phyloP scores from a whole-genome alignment of 2,113 vertebrate species.

The Pterocles orientalis region DNA sequence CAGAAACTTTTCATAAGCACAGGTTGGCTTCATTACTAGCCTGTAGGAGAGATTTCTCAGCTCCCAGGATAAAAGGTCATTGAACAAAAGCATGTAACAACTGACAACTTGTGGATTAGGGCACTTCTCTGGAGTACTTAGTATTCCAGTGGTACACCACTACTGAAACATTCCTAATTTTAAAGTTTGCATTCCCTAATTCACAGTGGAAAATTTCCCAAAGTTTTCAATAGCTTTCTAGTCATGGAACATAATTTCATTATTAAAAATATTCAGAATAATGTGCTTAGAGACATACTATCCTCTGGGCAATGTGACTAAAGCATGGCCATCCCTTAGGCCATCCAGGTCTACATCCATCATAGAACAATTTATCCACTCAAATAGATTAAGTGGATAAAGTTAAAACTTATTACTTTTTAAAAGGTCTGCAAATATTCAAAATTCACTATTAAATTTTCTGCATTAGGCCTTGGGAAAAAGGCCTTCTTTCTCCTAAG shows the following conservation, averaged over 20 bases:
- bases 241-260: not conserved
- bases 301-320: not conserved
- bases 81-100: not conserved
- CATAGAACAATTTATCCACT: not conserved
- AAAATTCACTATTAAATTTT: not conserved
- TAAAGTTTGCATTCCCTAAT: not conserved
- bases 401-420: not conserved
- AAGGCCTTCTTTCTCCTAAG: not conserved
- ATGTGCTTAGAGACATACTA: not conserved
- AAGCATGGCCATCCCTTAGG: not conserved
- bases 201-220: not conserved
- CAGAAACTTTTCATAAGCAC: not conserved
- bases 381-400: not conserved
- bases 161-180: not conserved
- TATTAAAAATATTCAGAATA: not conserved
- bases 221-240: not conserved
- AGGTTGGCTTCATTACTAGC: not conserved
- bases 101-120: rapidly evolving
- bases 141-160: not conserved
- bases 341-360: not conserved
- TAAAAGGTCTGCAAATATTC: not conserved
- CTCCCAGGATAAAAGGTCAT: not conserved
- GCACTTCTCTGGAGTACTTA: not conserved
- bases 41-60: not conserved
- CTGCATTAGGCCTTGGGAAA: not conserved